Evolutionary conservation across 2,888 invertebrate genomes (phyloP).

Genomic region (Pharmacophagus antenor): DNA sequence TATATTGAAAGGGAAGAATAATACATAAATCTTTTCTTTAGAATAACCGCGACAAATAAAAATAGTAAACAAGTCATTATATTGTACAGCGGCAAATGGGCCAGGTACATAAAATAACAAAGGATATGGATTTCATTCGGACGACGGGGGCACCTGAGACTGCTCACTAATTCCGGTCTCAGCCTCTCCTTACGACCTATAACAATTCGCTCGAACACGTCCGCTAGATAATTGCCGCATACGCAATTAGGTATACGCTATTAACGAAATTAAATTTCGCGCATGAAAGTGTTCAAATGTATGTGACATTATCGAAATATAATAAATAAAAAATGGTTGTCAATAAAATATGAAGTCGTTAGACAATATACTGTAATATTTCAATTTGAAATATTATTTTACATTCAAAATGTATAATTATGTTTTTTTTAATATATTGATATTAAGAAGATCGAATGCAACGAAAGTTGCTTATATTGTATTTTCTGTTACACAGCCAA

Average conservation of each 20-base stretch:
- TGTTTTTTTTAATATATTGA: too few species aligned
- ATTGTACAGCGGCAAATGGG: slow-evolving; percentile 2
- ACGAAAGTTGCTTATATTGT: not conserved
- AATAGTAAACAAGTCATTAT: slow-evolving; percentile 7
- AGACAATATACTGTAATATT: too few species aligned
- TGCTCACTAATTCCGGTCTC: slow-evolving; percentile 48
- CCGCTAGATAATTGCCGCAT: slow-evolving; percentile 60
- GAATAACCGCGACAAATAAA: not conserved
- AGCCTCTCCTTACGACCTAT: slow-evolving; percentile 52
- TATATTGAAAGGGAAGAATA: too few species aligned
- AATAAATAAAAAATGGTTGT: not conserved
- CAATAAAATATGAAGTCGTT: too few species aligned
- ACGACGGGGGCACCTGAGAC: slow-evolving; percentile 48
- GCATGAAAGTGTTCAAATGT: slow-evolving; percentile 42
- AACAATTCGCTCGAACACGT: slow-evolving; percentile 54
- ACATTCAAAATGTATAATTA: too few species aligned
- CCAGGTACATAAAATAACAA: slow-evolving; percentile 10
- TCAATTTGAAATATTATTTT: too few species aligned
- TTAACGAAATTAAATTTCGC: slow-evolving; percentile 55
- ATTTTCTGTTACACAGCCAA: not conserved
- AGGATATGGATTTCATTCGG: slow-evolving; percentile 20
- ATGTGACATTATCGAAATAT: not conserved
- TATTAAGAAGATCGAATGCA: too few species aligned
- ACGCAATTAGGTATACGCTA: slow-evolving; percentile 61
- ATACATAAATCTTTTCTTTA: too few species aligned